A percentile compares a stretch with the other conserved stretches of the same genome.
Conservation (phyloP, 2,797 vertebrate species). For the Falco columbarius region DNA sequence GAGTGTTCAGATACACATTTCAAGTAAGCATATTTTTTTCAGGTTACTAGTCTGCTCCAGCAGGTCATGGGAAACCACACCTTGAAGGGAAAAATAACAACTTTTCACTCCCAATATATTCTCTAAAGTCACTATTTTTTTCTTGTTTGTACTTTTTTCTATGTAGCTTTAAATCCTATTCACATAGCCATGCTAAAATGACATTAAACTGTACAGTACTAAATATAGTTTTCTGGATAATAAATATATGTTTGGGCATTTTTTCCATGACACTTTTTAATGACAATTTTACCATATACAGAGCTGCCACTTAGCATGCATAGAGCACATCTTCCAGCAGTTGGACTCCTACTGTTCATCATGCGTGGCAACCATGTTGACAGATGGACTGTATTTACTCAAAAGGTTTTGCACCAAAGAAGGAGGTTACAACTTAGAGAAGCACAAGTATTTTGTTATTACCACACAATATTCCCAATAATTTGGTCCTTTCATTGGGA, state of each 20-base stretch:
- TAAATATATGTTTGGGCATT: background rate
- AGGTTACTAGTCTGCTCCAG: slow-evolving; percentile 7
- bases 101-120: background rate
- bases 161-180: background rate
- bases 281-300: background rate
- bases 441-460: background rate
- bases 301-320: background rate
- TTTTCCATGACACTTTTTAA: background rate
- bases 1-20: slow-evolving; percentile 30
- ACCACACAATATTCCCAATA: background rate
- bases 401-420: slow-evolving; percentile 33
- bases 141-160: background rate
- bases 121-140: background rate
- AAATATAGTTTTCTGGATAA: background rate
- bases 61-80: background rate
- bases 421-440: background rate
- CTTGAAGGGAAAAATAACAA: background rate
- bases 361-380: background rate
- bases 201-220: background rate
- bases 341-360: background rate
- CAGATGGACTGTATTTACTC: background rate
- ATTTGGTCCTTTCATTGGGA: background rate
- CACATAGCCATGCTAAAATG: background rate
- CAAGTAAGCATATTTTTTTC: background rate
- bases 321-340: background rate